Percentiles rank a stretch among this genome's conserved stretches.
Conservation (phyloP, 2,113 vertebrate genomes). For the Calyptomena viridis region DNA sequence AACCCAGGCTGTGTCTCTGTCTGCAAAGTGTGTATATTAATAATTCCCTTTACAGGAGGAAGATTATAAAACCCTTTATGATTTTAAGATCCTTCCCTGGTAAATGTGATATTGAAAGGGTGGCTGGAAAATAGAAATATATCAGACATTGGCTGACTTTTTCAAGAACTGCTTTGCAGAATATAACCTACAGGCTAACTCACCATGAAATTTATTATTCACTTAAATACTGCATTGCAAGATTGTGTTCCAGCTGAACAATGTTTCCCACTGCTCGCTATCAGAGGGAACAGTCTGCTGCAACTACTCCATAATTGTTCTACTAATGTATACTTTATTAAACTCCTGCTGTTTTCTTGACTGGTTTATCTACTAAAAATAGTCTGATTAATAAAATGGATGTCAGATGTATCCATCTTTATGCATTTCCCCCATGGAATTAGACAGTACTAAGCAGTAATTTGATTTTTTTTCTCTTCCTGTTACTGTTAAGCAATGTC, state of each 20-base stretch:
- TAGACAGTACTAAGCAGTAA: background rate
- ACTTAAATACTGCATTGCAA: background rate
- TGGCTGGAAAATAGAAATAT: background rate
- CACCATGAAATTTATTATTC: constrained; percentile 17
- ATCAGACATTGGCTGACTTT: background rate
- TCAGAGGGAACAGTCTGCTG: constrained; percentile 14
- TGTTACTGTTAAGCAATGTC: background rate
- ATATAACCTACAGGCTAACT: background rate
- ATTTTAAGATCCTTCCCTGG: background rate
- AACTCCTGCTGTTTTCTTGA: constrained; percentile 46
- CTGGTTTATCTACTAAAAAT: constrained; percentile 51
- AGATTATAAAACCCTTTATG: background rate
- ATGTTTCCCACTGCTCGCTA: background rate
- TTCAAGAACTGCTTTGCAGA: background rate
- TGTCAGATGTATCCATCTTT: background rate
- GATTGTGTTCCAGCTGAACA: background rate
- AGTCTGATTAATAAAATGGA: constrained; percentile 39
- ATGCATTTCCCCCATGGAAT: background rate
- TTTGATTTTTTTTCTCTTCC: background rate
- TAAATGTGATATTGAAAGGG: background rate
- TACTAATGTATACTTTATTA: constrained; percentile 48
- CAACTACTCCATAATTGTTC: constrained; percentile 15
- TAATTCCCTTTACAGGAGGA: background rate
- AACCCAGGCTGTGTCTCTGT: background rate
- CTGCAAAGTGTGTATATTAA: background rate